Evolutionary conservation across 2,113 vertebrate species (phyloP).

Genomic region (Caranx melampygus): DNA sequence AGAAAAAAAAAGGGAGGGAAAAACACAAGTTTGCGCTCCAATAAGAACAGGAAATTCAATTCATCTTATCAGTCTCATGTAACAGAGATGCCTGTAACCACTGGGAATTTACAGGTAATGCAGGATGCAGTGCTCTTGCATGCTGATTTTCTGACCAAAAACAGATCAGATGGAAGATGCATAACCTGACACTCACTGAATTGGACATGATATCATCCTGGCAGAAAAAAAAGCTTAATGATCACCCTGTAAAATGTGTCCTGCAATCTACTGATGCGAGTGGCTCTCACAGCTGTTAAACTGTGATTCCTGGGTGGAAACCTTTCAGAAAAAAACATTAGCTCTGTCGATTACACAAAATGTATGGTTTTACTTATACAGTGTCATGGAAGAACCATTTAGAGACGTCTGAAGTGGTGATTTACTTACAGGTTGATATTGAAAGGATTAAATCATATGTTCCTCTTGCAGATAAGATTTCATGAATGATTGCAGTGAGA

Average conservation of each 20-base stretch:
- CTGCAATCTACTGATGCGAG: conserved; percentile 32
- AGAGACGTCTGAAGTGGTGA: not conserved
- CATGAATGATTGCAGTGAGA: not conserved
- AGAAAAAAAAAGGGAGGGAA: conserved; percentile 19
- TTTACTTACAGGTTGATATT: not conserved
- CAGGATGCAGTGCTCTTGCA: not conserved
- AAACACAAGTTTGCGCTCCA: conserved; percentile 22
- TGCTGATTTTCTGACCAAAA: not conserved
- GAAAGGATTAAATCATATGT: not conserved
- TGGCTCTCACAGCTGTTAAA: conserved; percentile 14
- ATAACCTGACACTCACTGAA: conserved; percentile 15
- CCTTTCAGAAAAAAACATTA: conserved; percentile 9
- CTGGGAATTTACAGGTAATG: conserved; percentile 42
- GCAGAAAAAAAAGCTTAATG: conserved; percentile 13
- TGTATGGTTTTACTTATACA: conserved; percentile 15
- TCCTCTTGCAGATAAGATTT: not conserved
- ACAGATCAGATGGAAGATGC: conserved; percentile 11
- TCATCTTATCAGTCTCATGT: conserved; percentile 51
- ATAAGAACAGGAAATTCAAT: conserved; percentile 48
- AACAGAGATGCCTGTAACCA: conserved; percentile 43
- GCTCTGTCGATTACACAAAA: conserved; percentile 3
- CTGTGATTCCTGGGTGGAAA: not conserved
- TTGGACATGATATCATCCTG: conserved; percentile 29
- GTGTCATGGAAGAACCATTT: not conserved
- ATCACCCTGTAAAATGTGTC: conserved; percentile 18